phyloP scores from a whole-genome alignment of 2,888 invertebrate species.

The Cephus pygmeus region DNA sequence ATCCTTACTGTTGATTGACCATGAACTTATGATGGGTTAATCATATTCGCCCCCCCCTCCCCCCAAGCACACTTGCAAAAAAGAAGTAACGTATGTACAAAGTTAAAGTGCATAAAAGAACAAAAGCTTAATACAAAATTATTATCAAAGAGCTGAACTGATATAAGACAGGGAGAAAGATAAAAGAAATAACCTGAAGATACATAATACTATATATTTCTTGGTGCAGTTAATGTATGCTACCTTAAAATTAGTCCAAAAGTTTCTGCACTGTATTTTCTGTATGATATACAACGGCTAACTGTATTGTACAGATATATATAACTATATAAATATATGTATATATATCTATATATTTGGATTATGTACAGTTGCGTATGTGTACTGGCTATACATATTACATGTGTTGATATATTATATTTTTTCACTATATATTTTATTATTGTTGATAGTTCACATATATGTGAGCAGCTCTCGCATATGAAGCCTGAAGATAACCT shows the following conservation, averaged over 20 bases:
- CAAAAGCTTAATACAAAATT: neutral
- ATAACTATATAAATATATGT: slow-evolving; percentile 29
- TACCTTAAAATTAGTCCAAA: slow-evolving; percentile 7
- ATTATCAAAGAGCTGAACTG: neutral
- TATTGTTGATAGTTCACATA: slow-evolving; percentile 26
- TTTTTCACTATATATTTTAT: slow-evolving; percentile 52
- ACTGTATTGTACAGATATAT: slow-evolving; percentile 19
- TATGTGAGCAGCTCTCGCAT: neutral
- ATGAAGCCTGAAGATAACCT: neutral
- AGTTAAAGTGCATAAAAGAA: slow-evolving; percentile 28
- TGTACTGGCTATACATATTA: slow-evolving; percentile 34
- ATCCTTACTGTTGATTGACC: neutral
- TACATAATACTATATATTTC: neutral
- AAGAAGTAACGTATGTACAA: slow-evolving; percentile 38
- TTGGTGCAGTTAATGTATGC: neutral
- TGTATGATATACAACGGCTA: neutral
- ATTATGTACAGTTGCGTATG: slow-evolving; percentile 30
- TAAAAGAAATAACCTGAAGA: neutral
- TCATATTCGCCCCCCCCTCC: neutral
- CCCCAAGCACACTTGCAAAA: slow-evolving; percentile 26
- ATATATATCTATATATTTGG: slow-evolving; percentile 28
- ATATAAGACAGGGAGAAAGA: neutral
- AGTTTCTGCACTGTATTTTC: neutral
- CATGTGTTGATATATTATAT: slow-evolving; percentile 36
- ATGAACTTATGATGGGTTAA: neutral